Evolutionary conservation across 2,113 vertebrate species (phyloP), one percentile per base, ranked within the genome.

Genomic region (Suncus etruscus): DNA sequence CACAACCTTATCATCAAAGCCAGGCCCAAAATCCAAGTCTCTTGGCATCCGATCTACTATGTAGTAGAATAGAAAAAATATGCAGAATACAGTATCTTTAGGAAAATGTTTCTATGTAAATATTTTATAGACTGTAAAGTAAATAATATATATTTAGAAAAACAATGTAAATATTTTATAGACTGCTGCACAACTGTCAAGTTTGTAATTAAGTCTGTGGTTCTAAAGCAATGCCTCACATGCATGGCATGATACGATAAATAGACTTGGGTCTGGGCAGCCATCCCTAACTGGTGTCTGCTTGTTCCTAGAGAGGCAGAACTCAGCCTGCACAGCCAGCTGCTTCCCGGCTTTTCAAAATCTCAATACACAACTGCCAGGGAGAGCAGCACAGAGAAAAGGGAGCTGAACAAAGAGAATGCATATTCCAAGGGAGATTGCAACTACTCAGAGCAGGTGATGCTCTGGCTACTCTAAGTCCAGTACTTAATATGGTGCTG

Each of bases 91-190:
- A 90, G 29, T 63, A 31, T 92, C 83, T 86, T 88, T 80, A 81
- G 68, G 32, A 85, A 93, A 89, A 78, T 50, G 48, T 76, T 80
- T 63, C 68, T 54, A 78, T 72, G 45, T 91, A 86, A 92, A 92
- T 92, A 84, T 93, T 86, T 94, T 91, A 78, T 91, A 86, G 48
- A 58, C 24, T 79, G 25, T 77, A 94, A 16, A 80, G 68, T 81
- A 92, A 92, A 91, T 92, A 88, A 91, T 74, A 61, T 88, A 66
- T 82, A 94, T 88, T 88, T 93, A 80, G 65, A 86, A 92, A 84
- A 93, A 66, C 81, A 87, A 25, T 47, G 0, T 93, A 93, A 95
- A 92, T 94, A 89, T 93, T 93, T 95, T 90, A 90, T 84, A 94
- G 84, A 11, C 76, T 76, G 14, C 7, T 9, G 86, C 22, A 87